Evolutionary conservation across 2,888 invertebrate species (phyloP).

Genomic region (Tenthredo livida): DNA sequence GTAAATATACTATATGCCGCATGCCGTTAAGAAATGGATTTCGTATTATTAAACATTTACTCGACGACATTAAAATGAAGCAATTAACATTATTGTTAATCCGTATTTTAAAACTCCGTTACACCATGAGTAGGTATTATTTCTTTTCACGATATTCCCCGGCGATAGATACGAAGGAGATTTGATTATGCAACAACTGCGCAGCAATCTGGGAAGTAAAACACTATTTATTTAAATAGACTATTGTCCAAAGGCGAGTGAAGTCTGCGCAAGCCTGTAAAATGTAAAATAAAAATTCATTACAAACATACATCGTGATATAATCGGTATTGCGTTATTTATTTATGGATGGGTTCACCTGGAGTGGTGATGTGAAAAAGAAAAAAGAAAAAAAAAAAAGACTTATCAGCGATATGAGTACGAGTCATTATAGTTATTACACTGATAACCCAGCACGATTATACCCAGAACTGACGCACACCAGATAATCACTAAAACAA

Average conservation of each 20-base stretch:
- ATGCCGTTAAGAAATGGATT: constrained; percentile 38
- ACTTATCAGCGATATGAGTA: constrained; percentile 2
- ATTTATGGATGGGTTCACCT: not conserved
- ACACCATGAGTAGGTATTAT: constrained; percentile 17
- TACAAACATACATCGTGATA: constrained; percentile 28
- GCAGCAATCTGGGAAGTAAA: constrained; percentile 24
- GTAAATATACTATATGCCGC: constrained; percentile 29
- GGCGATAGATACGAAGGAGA: not conserved
- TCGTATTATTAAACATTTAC: constrained; percentile 24
- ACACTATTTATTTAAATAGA: constrained; percentile 18
- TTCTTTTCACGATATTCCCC: not conserved
- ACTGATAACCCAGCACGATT: constrained; percentile 14
- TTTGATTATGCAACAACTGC: not conserved
- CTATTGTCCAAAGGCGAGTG: constrained; percentile 27
- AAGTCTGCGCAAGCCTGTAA: constrained; percentile 46
- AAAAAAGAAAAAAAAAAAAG: not conserved
- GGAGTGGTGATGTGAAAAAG: not conserved
- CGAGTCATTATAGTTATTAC: constrained; percentile 25
- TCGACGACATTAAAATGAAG: constrained; percentile 44
- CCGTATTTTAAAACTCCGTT: constrained; percentile 2
- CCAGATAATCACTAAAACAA: constrained; percentile 24
- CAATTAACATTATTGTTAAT: constrained; percentile 10
- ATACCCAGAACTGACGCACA: constrained; percentile 12
- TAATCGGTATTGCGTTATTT: constrained; percentile 20
- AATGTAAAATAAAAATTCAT: constrained; percentile 45